Evolutionary conservation across 2,797 vertebrate genomes (phyloP).

Genomic region (Cynodonichthys magdalenae): DNA sequence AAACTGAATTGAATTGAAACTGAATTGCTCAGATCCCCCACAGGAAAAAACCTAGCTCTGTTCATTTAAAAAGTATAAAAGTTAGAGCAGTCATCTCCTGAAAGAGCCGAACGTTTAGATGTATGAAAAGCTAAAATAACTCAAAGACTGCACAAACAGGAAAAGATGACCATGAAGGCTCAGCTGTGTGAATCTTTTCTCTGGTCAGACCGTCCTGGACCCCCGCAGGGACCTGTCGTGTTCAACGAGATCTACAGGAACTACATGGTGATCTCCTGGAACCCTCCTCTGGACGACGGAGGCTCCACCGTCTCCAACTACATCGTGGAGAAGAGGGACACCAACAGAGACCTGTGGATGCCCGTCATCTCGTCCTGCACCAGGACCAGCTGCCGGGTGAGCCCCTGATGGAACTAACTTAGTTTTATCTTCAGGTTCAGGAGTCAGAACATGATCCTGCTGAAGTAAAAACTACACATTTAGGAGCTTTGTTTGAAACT

Average conservation of each 20-base stretch:
- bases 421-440: no score
- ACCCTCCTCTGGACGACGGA: slow-evolving; percentile 94
- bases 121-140: no score
- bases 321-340: slow-evolving; percentile 95
- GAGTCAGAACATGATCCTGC: no score
- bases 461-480: no score
- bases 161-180: not conserved
- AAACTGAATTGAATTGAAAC: no score
- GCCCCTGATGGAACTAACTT: not conserved
- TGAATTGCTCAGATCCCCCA: no score
- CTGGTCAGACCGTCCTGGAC: slow-evolving; percentile 91
- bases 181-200: slow-evolving; percentile 4
- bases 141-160: no score
- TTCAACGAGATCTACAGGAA: slow-evolving; percentile 95
- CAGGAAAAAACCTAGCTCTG: no score
- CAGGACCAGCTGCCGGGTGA: slow-evolving; percentile 90
- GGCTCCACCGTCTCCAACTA: slow-evolving; percentile 96
- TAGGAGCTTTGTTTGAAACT: no score
- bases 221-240: slow-evolving; percentile 92
- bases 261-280: slow-evolving; percentile 96
- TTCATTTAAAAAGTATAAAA: no score
- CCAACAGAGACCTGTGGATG: slow-evolving; percentile 97
- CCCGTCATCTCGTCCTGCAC: slow-evolving; percentile 92
- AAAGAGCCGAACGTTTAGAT: no score
- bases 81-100: no score